These are phyloP conservation scores for Eledone cirrhosa DNA, from an alignment of 2,888 invertebrate genomes.

Conservation along the genomic window DNA sequence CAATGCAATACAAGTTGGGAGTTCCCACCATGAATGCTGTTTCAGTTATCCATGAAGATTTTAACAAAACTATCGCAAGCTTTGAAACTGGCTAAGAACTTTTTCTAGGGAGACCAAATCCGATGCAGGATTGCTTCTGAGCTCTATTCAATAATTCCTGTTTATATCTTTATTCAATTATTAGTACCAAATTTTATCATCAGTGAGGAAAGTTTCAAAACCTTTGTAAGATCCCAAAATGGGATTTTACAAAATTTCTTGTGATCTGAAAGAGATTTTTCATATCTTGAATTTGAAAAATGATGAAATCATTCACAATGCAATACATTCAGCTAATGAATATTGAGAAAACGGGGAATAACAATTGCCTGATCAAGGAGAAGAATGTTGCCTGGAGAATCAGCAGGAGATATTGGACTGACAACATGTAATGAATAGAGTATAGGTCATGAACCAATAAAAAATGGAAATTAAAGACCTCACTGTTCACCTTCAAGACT, in stretches of 20 bases:
- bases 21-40: neutral
- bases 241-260: neutral
- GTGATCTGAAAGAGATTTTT: conserved; percentile 8
- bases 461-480: neutral
- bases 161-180: conserved; percentile 12
- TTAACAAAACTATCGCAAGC: neutral
- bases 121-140: conserved; percentile 7
- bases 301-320: conserved; percentile 16
- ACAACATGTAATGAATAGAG: neutral
- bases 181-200: conserved; percentile 7
- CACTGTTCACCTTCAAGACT: conserved; percentile 5
- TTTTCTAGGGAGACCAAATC: neutral
- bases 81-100: neutral
- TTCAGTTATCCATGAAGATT: neutral
- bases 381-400: conserved; percentile 13
- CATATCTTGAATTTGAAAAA: conserved; percentile 13
- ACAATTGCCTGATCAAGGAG: conserved; percentile 7
- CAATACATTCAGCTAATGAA: conserved; percentile 21
- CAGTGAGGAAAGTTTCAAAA: conserved; percentile 8
- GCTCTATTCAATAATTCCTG: neutral
- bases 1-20: neutral
- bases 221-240: conserved; percentile 20
- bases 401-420: neutral
- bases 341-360: neutral
- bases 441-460: conserved; percentile 3